These are phyloP conservation scores for Netelia virgata DNA, from an alignment of 2,888 invertebrate species.

Conservation along the genomic window DNA sequence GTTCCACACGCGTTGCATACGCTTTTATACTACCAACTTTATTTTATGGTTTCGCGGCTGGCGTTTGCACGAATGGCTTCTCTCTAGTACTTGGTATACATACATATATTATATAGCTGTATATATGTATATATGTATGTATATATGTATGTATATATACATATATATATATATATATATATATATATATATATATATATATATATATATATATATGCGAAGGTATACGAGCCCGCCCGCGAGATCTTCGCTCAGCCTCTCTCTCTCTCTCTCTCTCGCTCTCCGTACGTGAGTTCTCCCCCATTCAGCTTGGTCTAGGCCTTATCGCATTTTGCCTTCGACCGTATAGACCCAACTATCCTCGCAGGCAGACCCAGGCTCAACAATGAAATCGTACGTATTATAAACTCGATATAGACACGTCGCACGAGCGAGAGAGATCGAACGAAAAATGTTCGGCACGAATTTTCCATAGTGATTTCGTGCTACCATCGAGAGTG, in stretches of 20 bases:
- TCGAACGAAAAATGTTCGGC: constrained; percentile 5
- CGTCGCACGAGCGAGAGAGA: constrained; percentile 6
- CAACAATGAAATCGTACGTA: constrained; percentile 67
- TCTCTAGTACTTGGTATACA: constrained; percentile 8
- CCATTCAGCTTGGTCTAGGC: constrained; percentile 74
- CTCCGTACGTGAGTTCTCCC: constrained; percentile 61
- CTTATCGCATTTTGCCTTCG: constrained; percentile 71
- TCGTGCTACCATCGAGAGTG: constrained; percentile 27
- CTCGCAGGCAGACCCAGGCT: constrained; percentile 39
- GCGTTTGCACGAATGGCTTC: constrained; percentile 62
- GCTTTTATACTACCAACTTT: constrained; percentile 60
- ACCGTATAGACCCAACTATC: constrained; percentile 45
- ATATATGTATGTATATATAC: constrained; percentile 1
- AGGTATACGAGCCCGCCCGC: constrained; percentile 63
- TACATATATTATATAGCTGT: constrained; percentile 7
- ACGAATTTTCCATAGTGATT: constrained; percentile 49
- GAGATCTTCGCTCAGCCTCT: constrained; percentile 67
- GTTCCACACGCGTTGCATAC: constrained; percentile 61
- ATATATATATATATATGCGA: background rate
- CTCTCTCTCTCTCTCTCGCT: background rate
- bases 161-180: background rate
- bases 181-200: background rate
- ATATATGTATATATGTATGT: background rate
- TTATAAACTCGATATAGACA: constrained; percentile 44
- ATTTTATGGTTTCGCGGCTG: constrained; percentile 66